Base-by-base conservation (phyloP, 2,113 vertebrate genomes). In the Toxostoma redivivum region DNA sequence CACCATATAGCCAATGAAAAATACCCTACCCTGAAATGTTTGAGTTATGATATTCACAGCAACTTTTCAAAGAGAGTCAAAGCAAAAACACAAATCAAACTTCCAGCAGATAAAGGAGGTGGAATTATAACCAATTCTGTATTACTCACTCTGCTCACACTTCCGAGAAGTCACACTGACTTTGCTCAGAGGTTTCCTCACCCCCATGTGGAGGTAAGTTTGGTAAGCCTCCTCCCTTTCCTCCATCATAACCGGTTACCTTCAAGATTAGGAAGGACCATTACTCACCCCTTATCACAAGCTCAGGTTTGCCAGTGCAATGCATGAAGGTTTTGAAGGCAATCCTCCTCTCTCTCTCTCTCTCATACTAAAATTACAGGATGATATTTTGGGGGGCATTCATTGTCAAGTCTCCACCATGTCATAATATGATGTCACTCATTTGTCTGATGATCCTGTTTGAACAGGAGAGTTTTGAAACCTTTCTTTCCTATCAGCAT, bases 71-170 rank as follows among this genome's bases (percentile, higher is more conserved):
- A 73, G 42, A 65, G 64, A 92, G 67, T 48, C 72, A 57, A 74
- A 84, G 73, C 65, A 83, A 37, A 94, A 97, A 73, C 81, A 57
- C 35, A 80, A 25, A 86, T 58, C 73, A 69, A 85, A 54, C 74
- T 93, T 44, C 6, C 71, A 74, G 87, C 67, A 65, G 93, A 95
- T 94, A 93, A 90, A 57, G 89, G 54, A 24, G 17, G 72, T 0
- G 7, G 61, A 60, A 92, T 66, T 54, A 33, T 51, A 72, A 80
- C 48, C 7, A 2, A 42, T 53, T 88, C 16, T 1, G 0, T 30
- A 50, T 93, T 93, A 92, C 67, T 90, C 92, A 93, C 61, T 69
- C 71, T 45, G 79, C 80, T 95, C 15, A 66, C 67, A 51, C 1
- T 0, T 78, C 79, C 61, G 76, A 71, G 15, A 74, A 65, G 88